A percentile compares a stretch with the other conserved stretches of the same genome.
phyloP scores from a whole-genome alignment of 2,888 invertebrate species.

The Amblyjoppa fuscipennis region DNA sequence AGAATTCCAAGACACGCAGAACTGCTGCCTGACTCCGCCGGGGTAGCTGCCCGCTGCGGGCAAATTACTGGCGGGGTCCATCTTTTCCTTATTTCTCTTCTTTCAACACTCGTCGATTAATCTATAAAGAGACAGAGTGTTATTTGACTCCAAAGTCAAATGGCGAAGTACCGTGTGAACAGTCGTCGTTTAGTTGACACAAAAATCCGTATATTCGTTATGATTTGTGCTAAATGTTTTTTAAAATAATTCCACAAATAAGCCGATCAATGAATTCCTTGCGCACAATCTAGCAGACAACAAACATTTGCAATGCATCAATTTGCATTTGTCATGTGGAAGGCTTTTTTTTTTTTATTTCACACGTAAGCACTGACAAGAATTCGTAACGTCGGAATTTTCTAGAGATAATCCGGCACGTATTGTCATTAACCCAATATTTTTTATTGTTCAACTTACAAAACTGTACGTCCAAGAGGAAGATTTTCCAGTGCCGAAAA shows the following conservation, averaged over 20 bases:
- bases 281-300: background rate
- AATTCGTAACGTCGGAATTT: background rate
- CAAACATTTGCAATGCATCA: background rate
- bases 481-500: background rate
- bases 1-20: slow-evolving; percentile 93
- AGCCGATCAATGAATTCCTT: background rate
- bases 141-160: background rate
- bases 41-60: slow-evolving; percentile 80
- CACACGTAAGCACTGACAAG: background rate
- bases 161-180: background rate
- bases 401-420: background rate
- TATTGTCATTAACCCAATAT: background rate
- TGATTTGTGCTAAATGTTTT: background rate
- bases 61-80: slow-evolving; percentile 81
- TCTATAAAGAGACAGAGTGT: slow-evolving; percentile 33
- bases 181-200: background rate
- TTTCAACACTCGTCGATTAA: slow-evolving; percentile 22
- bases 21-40: slow-evolving; percentile 86
- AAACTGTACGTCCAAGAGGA: background rate
- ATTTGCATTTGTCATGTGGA: background rate
- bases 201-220: background rate
- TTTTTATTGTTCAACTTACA: background rate
- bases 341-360: background rate
- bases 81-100: slow-evolving; percentile 54
- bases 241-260: background rate